Evolutionary conservation across 2,888 invertebrate genomes (phyloP), one percentile per base, ranked within the genome.

Genomic region (Apotomis capreana): DNA sequence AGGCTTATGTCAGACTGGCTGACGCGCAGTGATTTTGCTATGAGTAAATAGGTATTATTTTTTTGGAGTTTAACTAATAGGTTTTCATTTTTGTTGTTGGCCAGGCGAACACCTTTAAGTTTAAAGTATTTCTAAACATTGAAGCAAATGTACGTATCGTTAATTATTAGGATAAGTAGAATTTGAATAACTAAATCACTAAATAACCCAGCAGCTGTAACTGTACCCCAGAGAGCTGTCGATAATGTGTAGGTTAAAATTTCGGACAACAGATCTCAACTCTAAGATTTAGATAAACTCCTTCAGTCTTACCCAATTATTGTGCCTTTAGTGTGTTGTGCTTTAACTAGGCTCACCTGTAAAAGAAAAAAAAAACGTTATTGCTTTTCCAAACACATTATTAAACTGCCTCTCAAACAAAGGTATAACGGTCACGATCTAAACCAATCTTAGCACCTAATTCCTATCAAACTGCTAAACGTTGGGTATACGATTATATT

Each of bases 381-480:
- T 44, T 51, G 6, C 4, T n/a, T 13, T 65, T 49, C 26, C 6
- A 55, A 51, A 37, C 37, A 55, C 5, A 0, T 13, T 57, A 67
- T 49, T 65, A 61, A 49, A 37, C 52, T 52, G 15, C 37, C 15
- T 12, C 44, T 51, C 37, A 60, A 44, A 26, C 6, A 55, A 55
- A 64, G 12, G 40, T 64, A 6, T 36, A 61, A 49, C 58, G 15
- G 61, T 51, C 71, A 71, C 67, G 71, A 62, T 51, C 57, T 44
- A 52, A 71, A 57, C 40, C 40, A 71, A 71, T 71, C 61, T 49
- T 49, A 51, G 60, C 49, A 68, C 57, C 64, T 71, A 71, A 71
- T 68, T 67, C 61, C 61, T 68, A 71, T 71, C 67, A 57, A 62
- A 62, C 52, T n/a, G 26, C 68, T 71, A 71, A 71, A 71, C 61